Evolutionary conservation across 2,797 vertebrate genomes (phyloP), one percentile per base, ranked within the genome.

Genomic region (Dromococcyx pavoninus): DNA sequence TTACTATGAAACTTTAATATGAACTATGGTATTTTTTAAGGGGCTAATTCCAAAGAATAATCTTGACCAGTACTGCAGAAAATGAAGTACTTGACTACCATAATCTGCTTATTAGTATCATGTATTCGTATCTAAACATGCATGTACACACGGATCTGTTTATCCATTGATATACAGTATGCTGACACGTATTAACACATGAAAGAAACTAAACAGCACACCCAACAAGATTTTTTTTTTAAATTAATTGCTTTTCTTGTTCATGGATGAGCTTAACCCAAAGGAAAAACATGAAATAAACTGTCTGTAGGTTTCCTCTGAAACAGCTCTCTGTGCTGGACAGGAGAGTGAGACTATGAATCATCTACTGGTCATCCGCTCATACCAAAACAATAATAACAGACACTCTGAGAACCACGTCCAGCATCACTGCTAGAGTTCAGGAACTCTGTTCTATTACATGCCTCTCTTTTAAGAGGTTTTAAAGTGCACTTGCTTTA

Each of bases 401-500:
- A 64, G 57, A 53, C 37, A 50, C 76, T 54, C 77, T 84, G 76
- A 93, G 87, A 93, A 91, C 32, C 66, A 60, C 8, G 0, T 25
- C 79, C 91, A 72, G 60, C 85, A 88, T 19, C 62, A 48, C 2
- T 66, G 78, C 51, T 41, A 67, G 27, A 88, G 74, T 53, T 88
- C 80, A 64, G 78, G 28, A 78, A 72, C 43, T 67, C 69, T 60
- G 75, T 8, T 64, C 74, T 91, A 58, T 56, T 71, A 48, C 60
- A 91, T 10, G 83, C 18, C 61, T 73, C 23, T 72, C 46, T 65
- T 95, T 94, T 85, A 90, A 91, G 72, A 89, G 66, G 43, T 87
- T 95, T 76, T 50, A 89, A 92, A 94, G 92, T 51, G 79, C 60
- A 81, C 67, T 96, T 95, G 95, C 95, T 97, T 75, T 88, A 96